These are phyloP conservation scores for Brachyptera putata DNA, from an alignment of 2,888 invertebrate genomes.

Conservation along the genomic window DNA sequence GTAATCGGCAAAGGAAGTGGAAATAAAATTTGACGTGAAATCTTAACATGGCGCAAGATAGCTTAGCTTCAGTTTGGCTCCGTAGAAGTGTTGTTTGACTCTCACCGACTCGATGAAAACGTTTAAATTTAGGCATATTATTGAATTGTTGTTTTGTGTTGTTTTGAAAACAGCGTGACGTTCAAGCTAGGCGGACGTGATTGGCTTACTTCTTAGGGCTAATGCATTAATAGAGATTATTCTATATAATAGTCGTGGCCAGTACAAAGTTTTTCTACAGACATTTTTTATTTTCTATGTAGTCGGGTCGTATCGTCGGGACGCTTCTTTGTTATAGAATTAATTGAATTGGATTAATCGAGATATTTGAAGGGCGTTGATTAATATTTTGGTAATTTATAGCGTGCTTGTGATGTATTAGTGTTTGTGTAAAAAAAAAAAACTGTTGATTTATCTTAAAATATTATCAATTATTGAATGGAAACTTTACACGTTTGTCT, in stretches of 20 bases:
- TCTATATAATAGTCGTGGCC: conserved; percentile 2
- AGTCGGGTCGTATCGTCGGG: no score
- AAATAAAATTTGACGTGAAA: no score
- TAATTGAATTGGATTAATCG: not conserved
- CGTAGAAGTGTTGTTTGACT: conserved; percentile 3
- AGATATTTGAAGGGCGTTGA: not conserved
- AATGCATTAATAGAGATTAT: not conserved
- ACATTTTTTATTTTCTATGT: no score
- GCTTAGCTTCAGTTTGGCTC: no score
- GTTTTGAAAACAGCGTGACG: not conserved
- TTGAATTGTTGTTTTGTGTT: conserved; percentile 6
- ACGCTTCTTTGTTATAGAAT: no score
- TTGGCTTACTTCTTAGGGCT: not conserved
- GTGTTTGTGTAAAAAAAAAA: not conserved
- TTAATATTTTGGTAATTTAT: not conserved
- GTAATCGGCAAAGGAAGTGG: no score
- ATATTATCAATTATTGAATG: no score
- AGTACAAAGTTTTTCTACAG: not conserved
- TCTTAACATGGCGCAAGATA: no score
- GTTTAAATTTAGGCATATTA: not conserved
- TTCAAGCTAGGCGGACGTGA: no score
- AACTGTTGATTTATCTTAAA: not conserved
- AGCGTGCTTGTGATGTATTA: conserved; percentile 3
- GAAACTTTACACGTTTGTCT: not conserved
- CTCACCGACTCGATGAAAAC: not conserved